These are phyloP conservation scores for Syrrhaptes paradoxus DNA, from an alignment of 2,113 vertebrate genomes.

Conservation along the genomic window DNA sequence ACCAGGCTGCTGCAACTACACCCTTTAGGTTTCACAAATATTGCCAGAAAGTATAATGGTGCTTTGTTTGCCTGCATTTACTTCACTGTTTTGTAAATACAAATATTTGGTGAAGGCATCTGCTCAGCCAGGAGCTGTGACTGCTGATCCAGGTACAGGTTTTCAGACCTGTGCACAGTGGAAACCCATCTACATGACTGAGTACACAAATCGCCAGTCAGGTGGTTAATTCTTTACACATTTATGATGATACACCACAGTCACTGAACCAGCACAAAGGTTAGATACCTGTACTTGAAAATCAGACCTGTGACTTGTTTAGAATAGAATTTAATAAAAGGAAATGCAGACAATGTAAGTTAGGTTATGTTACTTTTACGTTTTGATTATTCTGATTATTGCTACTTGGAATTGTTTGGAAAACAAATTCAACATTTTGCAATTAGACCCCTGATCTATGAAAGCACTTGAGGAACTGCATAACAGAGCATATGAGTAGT, in stretches of 20 bases:
- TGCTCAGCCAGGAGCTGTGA: background rate
- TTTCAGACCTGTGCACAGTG: background rate
- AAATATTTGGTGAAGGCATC: slow-evolving; percentile 28
- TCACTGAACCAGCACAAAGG: background rate
- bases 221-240: background rate
- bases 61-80: background rate
- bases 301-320: background rate
- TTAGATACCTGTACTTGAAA: background rate
- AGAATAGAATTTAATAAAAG: background rate
- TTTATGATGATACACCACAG: background rate
- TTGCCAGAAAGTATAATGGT: background rate
- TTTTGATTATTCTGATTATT: background rate
- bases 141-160: background rate
- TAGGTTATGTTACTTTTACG: background rate
- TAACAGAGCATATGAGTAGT: background rate
- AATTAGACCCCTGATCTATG: background rate
- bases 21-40: background rate
- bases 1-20: background rate
- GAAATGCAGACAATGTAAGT: background rate
- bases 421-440: background rate
- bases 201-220: background rate
- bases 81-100: slow-evolving; percentile 11
- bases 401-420: background rate
- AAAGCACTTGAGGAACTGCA: background rate
- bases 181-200: background rate